phyloP scores from a whole-genome alignment of 2,797 vertebrate genomes.

The Channallabes apus region DNA sequence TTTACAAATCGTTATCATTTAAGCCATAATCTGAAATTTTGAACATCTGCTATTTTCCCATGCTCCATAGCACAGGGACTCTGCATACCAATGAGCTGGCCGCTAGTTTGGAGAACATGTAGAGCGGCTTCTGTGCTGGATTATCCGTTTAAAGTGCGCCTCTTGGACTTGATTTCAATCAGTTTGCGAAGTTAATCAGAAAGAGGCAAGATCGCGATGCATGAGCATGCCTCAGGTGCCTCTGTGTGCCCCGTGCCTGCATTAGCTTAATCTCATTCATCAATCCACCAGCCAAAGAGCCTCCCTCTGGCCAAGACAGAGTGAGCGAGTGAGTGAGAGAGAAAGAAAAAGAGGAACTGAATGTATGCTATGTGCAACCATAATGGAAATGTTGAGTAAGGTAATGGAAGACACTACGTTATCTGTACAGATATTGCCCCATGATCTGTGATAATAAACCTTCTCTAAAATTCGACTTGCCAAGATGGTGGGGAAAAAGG shows the following conservation, averaged over 20 bases:
- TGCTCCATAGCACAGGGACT: not conserved
- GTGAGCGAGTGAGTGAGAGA: not conserved
- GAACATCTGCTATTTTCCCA: constrained; percentile 34
- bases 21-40: constrained; percentile 7
- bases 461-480: constrained; percentile 65
- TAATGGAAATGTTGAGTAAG: constrained; percentile 47
- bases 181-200: constrained; percentile 54
- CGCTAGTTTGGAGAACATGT: constrained; percentile 39
- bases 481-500: constrained; percentile 65
- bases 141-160: constrained; percentile 47
- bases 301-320: constrained; percentile 31
- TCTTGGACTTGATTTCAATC: constrained; percentile 54
- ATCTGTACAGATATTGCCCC: constrained; percentile 16
- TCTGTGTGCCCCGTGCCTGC: constrained; percentile 41
- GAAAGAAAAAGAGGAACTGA: not conserved
- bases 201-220: constrained; percentile 48
- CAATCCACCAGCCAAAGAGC: constrained; percentile 47
- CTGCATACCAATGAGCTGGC: constrained; percentile 36
- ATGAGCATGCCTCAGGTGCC: constrained; percentile 53
- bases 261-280: constrained; percentile 56
- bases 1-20: constrained; percentile 29
- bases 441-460: constrained; percentile 48
- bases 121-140: constrained; percentile 41
- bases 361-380: constrained; percentile 12
- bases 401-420: constrained; percentile 34